These are phyloP conservation scores for Chionoecetes opilio DNA, from an alignment of 1,140 invertebrate species.

Conservation along the genomic window DNA sequence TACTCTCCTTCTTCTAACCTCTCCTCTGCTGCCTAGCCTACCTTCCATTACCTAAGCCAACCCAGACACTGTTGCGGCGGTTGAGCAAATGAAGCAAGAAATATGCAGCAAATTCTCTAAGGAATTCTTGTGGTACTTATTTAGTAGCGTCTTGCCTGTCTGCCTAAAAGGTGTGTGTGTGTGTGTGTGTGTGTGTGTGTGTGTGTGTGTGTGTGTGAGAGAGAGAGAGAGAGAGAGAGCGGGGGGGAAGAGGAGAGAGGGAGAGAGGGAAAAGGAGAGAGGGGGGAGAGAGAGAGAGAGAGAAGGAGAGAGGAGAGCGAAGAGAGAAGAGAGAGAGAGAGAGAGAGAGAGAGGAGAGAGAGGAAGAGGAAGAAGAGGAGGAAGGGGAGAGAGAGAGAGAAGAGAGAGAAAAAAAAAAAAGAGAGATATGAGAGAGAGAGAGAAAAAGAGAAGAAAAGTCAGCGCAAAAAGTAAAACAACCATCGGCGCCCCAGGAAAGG, in stretches of 20 bases:
- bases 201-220: conserved; percentile 37
- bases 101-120: neutral
- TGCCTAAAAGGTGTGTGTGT: neutral
- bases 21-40: neutral
- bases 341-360: neutral
- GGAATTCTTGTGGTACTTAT: neutral
- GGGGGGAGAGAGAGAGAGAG: conserved; percentile 32
- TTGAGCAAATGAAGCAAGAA: neutral
- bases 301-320: neutral
- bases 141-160: neutral
- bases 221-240: neutral
- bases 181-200: neutral
- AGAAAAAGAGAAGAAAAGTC: neutral
- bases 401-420: conserved; percentile 14
- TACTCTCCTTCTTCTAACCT: neutral
- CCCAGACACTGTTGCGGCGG: neutral
- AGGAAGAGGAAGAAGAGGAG: neutral
- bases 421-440: neutral
- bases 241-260: conserved; percentile 30
- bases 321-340: neutral
- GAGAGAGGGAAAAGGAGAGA: neutral
- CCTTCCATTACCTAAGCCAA: neutral
- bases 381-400: neutral
- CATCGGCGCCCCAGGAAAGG: neutral
- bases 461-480: neutral